These are phyloP conservation scores for Polylopha cassiicola DNA, from an alignment of 2,888 invertebrate species.

Conservation along the genomic window DNA sequence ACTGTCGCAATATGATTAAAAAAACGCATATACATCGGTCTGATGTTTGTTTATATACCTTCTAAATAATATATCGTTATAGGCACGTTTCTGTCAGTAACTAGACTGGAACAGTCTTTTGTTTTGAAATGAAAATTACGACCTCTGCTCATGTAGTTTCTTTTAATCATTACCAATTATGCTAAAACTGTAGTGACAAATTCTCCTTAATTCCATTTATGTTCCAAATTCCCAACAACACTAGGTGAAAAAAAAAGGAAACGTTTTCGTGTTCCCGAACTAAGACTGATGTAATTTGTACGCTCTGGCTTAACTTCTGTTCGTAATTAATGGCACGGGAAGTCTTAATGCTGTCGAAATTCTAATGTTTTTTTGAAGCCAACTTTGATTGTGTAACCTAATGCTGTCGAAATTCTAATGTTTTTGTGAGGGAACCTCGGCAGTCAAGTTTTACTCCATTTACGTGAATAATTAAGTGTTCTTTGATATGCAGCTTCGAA, in stretches of 20 bases:
- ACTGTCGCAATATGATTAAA: no score
- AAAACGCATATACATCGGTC: no score
- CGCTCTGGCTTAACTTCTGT: conserved; percentile 47
- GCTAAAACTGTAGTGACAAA: no score
- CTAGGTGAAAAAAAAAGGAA: conserved; percentile 49
- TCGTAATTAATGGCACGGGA: conserved; percentile 54
- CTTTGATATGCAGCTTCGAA: no score
- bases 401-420: conserved; percentile 38
- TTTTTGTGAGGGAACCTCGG: conserved; percentile 29
- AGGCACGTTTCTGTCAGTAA: no score
- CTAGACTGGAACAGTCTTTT: no score
- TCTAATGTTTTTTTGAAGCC: conserved; percentile 37
- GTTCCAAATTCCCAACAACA: conserved; percentile 41
- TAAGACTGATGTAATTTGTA: conserved; percentile 62
- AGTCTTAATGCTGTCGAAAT: conserved; percentile 42
- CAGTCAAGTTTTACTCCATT: conserved; percentile 35
- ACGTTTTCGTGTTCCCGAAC: conserved; percentile 51
- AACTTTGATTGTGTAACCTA: conserved; percentile 19
- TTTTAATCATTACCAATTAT: no score
- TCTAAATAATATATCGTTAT: no score
- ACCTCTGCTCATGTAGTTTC: no score
- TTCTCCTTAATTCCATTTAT: conserved; percentile 46
- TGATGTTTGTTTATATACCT: no score
- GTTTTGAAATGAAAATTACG: no score
- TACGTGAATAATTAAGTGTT: conserved; percentile 40